These are phyloP conservation scores for Neomonachus schauinslandi DNA, from an alignment of 2,113 vertebrate genomes.

Conservation along the genomic window DNA sequence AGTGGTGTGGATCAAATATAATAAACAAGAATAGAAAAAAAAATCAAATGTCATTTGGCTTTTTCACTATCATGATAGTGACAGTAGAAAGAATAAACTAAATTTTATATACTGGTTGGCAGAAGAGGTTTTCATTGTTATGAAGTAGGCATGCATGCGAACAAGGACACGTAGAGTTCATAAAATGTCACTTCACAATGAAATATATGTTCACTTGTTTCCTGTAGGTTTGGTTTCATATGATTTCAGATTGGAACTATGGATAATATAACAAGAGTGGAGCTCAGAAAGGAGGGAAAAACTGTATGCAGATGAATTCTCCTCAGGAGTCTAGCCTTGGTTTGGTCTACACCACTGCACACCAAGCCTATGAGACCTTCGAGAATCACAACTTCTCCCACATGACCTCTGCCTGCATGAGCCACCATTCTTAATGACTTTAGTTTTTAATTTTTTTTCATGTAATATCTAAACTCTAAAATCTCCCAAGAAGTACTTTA, in stretches of 20 bases:
- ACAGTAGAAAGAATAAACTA: conserved; percentile 71
- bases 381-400: background rate
- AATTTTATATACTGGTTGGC: conserved; percentile 36
- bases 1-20: conserved; percentile 70
- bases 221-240: conserved; percentile 48
- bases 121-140: conserved; percentile 63
- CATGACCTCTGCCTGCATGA: background rate
- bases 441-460: conserved; percentile 2
- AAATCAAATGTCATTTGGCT: conserved; percentile 78
- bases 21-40: conserved; percentile 78
- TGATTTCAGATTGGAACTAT: conserved; percentile 30
- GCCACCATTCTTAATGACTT: background rate
- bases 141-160: conserved; percentile 58
- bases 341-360: background rate
- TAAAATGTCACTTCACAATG: conserved; percentile 69
- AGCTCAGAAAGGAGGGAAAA: background rate
- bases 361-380: background rate
- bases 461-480: background rate
- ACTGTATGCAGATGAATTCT: background rate
- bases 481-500: background rate
- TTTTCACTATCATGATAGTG: conserved; percentile 61
- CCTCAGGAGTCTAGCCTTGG: background rate
- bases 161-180: conserved; percentile 67
- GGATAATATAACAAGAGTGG: background rate
- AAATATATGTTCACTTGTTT: conserved; percentile 66